A percentile compares a stretch with the other conserved stretches of the same genome.
Evolutionary conservation across 2,888 invertebrate species (phyloP).

Genomic region (Papilio gigon): DNA sequence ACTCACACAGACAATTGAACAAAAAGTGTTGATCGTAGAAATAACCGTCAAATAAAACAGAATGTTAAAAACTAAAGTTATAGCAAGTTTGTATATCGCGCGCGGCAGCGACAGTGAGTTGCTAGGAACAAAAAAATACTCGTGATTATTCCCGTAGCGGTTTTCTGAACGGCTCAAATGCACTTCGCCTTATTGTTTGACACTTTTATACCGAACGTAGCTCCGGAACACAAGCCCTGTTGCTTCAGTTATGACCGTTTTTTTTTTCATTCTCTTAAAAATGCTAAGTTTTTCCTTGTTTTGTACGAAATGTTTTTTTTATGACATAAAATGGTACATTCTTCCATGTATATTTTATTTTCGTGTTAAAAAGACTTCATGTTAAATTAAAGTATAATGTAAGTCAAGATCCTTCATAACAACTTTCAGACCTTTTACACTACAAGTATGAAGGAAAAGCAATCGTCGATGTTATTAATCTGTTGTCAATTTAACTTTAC

Average conservation of each 20-base stretch:
- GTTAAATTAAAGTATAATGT: background rate
- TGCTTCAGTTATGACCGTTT: slow-evolving; percentile 19
- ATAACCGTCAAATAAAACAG: background rate
- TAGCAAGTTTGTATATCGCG: background rate
- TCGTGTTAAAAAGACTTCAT: background rate
- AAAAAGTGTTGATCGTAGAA: background rate
- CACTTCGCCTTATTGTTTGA: slow-evolving; percentile 33
- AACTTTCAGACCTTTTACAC: background rate
- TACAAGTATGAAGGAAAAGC: background rate
- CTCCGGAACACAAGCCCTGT: slow-evolving; percentile 21
- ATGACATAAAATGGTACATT: background rate
- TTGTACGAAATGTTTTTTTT: background rate
- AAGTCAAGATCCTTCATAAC: too few relatives aligned
- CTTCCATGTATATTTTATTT: background rate
- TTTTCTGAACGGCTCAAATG: slow-evolving; percentile 23
- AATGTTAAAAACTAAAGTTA: background rate
- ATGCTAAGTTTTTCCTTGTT: slow-evolving; percentile 3
- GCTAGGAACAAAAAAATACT: slow-evolving; percentile 17
- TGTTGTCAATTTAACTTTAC: background rate
- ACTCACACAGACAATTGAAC: background rate
- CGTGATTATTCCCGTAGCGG: slow-evolving; percentile 17
- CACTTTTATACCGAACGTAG: slow-evolving; percentile 13
- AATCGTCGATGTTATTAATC: background rate
- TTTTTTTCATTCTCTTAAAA: slow-evolving; percentile 17
- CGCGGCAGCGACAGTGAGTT: background rate